Percentiles rank a stretch among this genome's conserved stretches.
Evolutionary conservation across 37 sponge, comb jelly and placozoan genomes (phyloP).

Genomic region (Mnemiopsis leidyi): DNA sequence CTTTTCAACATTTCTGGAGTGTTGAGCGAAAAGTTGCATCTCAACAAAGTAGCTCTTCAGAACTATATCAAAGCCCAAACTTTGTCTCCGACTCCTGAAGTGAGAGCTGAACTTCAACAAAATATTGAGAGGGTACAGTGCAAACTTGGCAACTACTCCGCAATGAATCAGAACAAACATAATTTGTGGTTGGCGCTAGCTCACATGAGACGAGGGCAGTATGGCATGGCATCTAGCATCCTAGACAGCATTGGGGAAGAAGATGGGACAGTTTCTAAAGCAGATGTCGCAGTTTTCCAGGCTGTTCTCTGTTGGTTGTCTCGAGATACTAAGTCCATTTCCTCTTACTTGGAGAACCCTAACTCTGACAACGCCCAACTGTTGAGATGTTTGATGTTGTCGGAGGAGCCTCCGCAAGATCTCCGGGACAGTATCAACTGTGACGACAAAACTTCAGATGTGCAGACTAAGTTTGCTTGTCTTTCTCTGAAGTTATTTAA

Average conservation of each 20-base stretch:
- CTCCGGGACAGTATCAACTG: neutral
- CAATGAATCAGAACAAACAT: neutral
- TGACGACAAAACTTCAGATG: neutral
- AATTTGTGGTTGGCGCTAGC: conserved; percentile 46
- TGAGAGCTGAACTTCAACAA: neutral
- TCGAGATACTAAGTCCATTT: neutral
- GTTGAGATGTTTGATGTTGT: neutral
- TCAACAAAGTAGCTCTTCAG: neutral
- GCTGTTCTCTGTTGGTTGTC: conserved; percentile 43
- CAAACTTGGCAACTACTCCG: conserved; percentile 15
- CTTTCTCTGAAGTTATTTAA: neutral
- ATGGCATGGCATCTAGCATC: conserved; percentile 40
- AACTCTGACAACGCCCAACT: neutral
- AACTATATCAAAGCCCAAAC: neutral
- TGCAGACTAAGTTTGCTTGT: neutral
- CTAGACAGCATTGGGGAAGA: conserved; percentile 37
- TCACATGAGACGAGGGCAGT: conserved; percentile 7
- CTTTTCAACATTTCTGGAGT: conserved; percentile 10
- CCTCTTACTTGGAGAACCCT: neutral
- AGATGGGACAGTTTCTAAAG: neutral
- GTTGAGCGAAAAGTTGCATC: neutral
- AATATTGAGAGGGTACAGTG: conserved; percentile 6
- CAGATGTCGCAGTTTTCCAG: conserved; percentile 25
- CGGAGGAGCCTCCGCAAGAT: neutral
- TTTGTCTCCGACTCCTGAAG: neutral